These are phyloP conservation scores for Tokudaia muenninki DNA, from an alignment of 2,797 vertebrate species.

Conservation along the genomic window DNA sequence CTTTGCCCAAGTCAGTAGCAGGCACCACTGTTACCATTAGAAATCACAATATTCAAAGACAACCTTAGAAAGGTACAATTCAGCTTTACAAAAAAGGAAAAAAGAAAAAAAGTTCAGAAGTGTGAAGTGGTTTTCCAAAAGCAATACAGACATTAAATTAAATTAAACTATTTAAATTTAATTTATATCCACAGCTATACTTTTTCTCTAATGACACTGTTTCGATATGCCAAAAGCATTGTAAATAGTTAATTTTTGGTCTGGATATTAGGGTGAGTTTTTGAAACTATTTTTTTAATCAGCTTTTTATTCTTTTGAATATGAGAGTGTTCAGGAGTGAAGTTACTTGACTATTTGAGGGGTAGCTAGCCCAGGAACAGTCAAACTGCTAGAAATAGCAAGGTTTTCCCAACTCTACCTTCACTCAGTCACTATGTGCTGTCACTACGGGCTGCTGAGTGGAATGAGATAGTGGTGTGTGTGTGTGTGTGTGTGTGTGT, in stretches of 20 bases:
- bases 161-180: not conserved
- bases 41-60: not conserved
- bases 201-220: not conserved
- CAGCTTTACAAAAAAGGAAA: not conserved
- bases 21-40: not conserved
- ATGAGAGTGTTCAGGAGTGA: conserved; percentile 17
- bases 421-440: not conserved
- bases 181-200: not conserved
- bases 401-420: not conserved
- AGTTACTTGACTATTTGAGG: not conserved
- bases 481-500: too few relatives aligned
- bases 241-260: not conserved
- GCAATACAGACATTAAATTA: not conserved
- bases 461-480: not conserved
- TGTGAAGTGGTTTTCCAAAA: not conserved
- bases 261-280: not conserved
- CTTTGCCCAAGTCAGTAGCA: not conserved
- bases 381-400: not conserved
- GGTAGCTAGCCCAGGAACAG: not conserved
- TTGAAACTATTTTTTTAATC: conserved; percentile 1
- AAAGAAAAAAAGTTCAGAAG: not conserved
- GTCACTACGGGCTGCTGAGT: fast-evolving
- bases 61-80: not conserved
- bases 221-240: not conserved
- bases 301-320: not conserved